Conservation (phyloP, 2,113 vertebrate species). For the Cyprichromis sp. region DNA sequence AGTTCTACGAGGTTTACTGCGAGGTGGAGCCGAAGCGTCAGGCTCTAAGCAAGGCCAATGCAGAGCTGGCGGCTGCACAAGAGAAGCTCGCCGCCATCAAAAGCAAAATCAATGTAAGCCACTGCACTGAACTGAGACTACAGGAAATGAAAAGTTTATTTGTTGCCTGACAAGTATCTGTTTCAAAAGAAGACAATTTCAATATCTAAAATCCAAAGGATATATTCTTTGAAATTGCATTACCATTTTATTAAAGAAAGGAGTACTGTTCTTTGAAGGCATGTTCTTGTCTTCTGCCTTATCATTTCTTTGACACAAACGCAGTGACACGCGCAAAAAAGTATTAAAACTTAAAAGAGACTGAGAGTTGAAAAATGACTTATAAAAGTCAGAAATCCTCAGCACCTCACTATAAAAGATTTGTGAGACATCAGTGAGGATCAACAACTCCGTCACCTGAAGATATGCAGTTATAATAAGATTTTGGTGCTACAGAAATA, state of each 20-base stretch:
- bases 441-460: not conserved
- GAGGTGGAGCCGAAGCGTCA: constrained; percentile 93
- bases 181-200: not conserved
- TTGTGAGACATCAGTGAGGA: not conserved
- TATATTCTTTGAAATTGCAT: not conserved
- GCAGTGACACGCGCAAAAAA: not conserved
- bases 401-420: not conserved
- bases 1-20: constrained; percentile 83
- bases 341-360: not conserved
- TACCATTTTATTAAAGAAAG: not conserved
- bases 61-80: constrained; percentile 81
- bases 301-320: not conserved
- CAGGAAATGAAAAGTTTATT: constrained; percentile 10
- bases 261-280: not conserved
- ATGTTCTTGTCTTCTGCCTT: not conserved
- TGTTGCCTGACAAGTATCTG: not conserved
- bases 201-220: not conserved
- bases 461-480: not conserved
- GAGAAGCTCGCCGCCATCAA: constrained; percentile 84
- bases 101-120: constrained; percentile 84
- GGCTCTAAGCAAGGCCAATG: constrained; percentile 81
- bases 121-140: not conserved
- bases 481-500: not conserved
- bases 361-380: not conserved
- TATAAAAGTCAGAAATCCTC: not conserved